A percentile compares a stretch with the other conserved stretches of the same genome.
Conservation (phyloP, 2,888 invertebrate species). For the Drosophila tripunctata region DNA sequence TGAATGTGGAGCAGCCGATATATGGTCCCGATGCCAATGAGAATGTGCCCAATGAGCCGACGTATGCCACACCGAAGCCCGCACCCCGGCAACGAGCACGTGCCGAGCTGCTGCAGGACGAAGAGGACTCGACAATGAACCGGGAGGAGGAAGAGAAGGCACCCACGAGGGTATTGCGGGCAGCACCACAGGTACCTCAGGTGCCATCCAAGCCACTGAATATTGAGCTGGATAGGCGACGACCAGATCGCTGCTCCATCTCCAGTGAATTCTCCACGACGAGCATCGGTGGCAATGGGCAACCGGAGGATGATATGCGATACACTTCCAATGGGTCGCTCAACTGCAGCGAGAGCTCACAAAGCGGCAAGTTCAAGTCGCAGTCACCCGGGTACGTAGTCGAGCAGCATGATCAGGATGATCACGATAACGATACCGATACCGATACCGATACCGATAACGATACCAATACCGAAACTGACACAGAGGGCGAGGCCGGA, state of each 20-base stretch:
- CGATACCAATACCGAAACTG: conserved; percentile 12
- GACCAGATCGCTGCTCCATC: conserved; percentile 70
- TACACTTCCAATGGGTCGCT: conserved; percentile 79
- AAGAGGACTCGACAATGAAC: background rate
- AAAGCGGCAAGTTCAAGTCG: conserved; percentile 82
- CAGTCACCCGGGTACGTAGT: conserved; percentile 83
- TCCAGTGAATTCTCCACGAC: conserved; percentile 78
- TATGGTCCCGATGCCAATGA: conserved; percentile 82
- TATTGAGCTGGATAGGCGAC: conserved; percentile 64
- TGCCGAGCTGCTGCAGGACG: conserved; percentile 23
- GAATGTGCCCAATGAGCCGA: conserved; percentile 65
- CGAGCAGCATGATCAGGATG: conserved; percentile 22
- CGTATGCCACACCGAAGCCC: conserved; percentile 77
- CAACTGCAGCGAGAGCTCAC: conserved; percentile 75
- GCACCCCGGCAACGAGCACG: conserved; percentile 79
- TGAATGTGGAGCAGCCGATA: conserved; percentile 59
- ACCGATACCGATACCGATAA: conserved; percentile 27
- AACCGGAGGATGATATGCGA: conserved; percentile 46
- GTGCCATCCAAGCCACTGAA: conserved; percentile 61
- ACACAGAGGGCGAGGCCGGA: conserved; percentile 6
- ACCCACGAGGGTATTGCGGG: conserved; percentile 8
- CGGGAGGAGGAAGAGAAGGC: background rate
- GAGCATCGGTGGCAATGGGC: conserved; percentile 56
- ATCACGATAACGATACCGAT: conserved; percentile 21
- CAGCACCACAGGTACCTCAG: conserved; percentile 54